Percentiles rank a stretch among this genome's conserved stretches.
phyloP scores from a whole-genome alignment of 2,888 invertebrate genomes.

The Cylloceria caligata region DNA sequence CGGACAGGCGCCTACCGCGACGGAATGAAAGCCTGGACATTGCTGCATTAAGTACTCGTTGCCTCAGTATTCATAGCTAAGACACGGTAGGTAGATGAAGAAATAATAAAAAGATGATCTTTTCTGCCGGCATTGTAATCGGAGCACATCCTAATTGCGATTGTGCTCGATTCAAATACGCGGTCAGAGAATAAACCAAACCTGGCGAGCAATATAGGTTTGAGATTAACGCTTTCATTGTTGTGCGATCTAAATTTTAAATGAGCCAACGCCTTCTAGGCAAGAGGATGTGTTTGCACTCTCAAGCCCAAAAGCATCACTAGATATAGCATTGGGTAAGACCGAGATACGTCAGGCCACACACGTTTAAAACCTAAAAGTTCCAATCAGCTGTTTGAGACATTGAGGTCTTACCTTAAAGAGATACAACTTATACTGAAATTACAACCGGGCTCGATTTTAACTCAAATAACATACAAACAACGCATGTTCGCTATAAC shows the following conservation, averaged over 20 bases:
- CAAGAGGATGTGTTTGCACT: constrained; percentile 24
- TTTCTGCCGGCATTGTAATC: constrained; percentile 49
- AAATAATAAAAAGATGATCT: constrained; percentile 24
- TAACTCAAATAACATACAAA: no score
- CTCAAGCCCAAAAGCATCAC: neutral
- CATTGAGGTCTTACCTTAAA: no score
- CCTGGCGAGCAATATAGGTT: constrained; percentile 2
- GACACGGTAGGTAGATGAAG: neutral
- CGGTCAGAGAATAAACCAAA: constrained; percentile 30
- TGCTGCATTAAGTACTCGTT: constrained; percentile 30
- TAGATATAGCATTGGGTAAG: neutral
- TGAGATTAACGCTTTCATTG: constrained; percentile 55
- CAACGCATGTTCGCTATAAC: no score
- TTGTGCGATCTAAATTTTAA: constrained; percentile 63
- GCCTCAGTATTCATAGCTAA: neutral
- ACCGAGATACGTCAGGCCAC: no score
- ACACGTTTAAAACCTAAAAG: no score
- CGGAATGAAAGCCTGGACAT: constrained; percentile 20
- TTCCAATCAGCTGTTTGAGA: no score
- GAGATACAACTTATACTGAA: no score
- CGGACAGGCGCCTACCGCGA: constrained; percentile 36
- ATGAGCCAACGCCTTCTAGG: constrained; percentile 35
- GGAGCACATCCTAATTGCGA: constrained; percentile 57
- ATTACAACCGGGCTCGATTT: no score
- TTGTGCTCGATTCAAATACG: constrained; percentile 60